Conservation (phyloP, 1,140 invertebrate species). For the Pogonus chalceus region DNA sequence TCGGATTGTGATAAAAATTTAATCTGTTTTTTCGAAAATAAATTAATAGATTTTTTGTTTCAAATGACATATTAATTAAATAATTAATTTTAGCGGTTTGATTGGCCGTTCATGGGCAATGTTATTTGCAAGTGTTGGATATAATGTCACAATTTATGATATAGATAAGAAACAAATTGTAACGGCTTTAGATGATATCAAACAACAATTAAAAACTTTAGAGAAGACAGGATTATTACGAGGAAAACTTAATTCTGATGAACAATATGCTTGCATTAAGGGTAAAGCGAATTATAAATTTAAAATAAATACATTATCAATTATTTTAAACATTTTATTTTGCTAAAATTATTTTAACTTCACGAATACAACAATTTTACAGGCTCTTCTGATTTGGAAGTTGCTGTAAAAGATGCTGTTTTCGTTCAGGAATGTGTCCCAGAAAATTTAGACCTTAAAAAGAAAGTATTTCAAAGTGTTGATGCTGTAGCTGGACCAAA, state of each 20-base stretch:
- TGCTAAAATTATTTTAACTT: not conserved
- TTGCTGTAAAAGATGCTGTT: constrained; percentile 58
- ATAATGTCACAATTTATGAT: constrained; percentile 78
- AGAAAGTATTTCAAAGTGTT: constrained; percentile 65
- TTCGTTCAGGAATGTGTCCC: constrained; percentile 88
- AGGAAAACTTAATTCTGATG: constrained; percentile 56
- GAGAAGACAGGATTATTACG: constrained; percentile 61
- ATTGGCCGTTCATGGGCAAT: constrained; percentile 93
- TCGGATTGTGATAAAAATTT: not conserved
- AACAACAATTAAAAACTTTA: constrained; percentile 58
- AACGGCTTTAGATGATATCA: constrained; percentile 62
- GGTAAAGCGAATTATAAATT: constrained; percentile 40
- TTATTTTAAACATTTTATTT: constrained; percentile 4
- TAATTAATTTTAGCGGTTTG: constrained; percentile 59
- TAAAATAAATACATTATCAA: constrained; percentile 1
- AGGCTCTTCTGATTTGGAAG: constrained; percentile 55
- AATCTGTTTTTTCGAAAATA: not conserved
- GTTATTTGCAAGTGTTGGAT: constrained; percentile 88
- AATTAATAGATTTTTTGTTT: not conserved
- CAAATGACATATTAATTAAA: constrained; percentile 4
- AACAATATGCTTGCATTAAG: constrained; percentile 72
- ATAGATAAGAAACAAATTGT: constrained; percentile 63
- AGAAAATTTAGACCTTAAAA: constrained; percentile 77
- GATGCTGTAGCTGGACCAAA: constrained; percentile 63
- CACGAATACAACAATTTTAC: too few relatives aligned